These are phyloP conservation scores for Diarsia brunnea DNA, from an alignment of 2,888 invertebrate species.

Conservation along the genomic window DNA sequence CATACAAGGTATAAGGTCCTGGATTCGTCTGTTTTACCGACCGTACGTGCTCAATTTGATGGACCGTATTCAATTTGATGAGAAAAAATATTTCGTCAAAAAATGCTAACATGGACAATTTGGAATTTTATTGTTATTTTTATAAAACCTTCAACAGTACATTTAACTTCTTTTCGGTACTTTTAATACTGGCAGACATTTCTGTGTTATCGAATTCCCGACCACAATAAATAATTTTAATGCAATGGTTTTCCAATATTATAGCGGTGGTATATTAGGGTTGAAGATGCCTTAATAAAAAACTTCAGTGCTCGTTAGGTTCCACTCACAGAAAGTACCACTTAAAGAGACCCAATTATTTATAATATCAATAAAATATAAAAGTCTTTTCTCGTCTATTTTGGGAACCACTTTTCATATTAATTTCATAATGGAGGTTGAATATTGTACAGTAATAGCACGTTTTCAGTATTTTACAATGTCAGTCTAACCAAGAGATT, in stretches of 20 bases:
- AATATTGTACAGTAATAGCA: not conserved
- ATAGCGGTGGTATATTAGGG: constrained; percentile 33
- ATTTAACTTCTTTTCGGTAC: not conserved
- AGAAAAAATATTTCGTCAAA: too few species aligned
- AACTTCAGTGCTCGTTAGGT: constrained; percentile 57
- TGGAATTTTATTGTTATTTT: not conserved
- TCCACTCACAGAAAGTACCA: constrained; percentile 52
- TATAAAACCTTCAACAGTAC: not conserved
- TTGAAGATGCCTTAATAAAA: constrained; percentile 46
- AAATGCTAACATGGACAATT: too few species aligned
- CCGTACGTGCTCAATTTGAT: too few species aligned
- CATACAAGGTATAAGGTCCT: too few species aligned
- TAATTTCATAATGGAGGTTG: not conserved
- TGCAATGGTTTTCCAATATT: constrained; percentile 42
- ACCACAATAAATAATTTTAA: constrained; percentile 18
- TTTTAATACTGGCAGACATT: not conserved
- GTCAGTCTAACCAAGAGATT: not conserved
- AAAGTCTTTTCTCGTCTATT: constrained; percentile 8
- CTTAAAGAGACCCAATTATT: constrained; percentile 56
- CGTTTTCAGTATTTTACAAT: not conserved
- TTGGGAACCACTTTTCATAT: not conserved
- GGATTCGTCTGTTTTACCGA: too few species aligned
- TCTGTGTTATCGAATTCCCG: not conserved
- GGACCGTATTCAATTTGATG: too few species aligned
- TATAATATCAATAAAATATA: constrained; percentile 49